phyloP scores from a whole-genome alignment of 2,797 vertebrate genomes.

The Pelobates cultripes region DNA sequence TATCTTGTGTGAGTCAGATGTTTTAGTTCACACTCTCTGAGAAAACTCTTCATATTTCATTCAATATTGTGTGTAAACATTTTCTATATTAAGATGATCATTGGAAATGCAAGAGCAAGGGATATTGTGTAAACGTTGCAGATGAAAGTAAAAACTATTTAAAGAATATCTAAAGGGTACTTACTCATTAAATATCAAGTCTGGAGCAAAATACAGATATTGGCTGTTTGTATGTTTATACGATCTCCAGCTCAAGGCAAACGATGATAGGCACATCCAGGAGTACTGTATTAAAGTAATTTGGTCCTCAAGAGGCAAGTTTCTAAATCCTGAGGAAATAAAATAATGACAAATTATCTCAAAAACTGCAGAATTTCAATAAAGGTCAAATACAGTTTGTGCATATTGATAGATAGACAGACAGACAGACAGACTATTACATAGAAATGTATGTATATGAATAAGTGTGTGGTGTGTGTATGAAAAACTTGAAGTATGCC shows the following conservation, averaged over 20 bases:
- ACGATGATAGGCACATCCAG: conserved; percentile 99
- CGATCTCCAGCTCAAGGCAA: conserved; percentile 98
- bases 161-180: conserved; percentile 65
- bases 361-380: not conserved
- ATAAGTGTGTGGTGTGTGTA: too few species aligned
- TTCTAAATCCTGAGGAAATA: conserved; percentile 87
- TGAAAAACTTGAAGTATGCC: too few species aligned
- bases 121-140: not conserved
- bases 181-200: conserved; percentile 98
- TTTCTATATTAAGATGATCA: not conserved
- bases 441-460: too few species aligned
- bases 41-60: too few species aligned
- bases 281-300: conserved; percentile 99
- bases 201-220: conserved; percentile 97
- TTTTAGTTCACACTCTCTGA: too few species aligned
- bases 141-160: not conserved
- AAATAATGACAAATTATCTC: not conserved
- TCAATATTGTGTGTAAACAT: not conserved
- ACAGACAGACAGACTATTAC: too few species aligned
- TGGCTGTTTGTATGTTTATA: conserved; percentile 99
- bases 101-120: not conserved
- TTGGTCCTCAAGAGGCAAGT: conserved; percentile 98
- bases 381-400: not conserved
- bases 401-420: too few species aligned
- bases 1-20: too few species aligned